Evolutionary conservation across 2,113 vertebrate genomes (phyloP).

Genomic region (Sakesphorus luctuosus): DNA sequence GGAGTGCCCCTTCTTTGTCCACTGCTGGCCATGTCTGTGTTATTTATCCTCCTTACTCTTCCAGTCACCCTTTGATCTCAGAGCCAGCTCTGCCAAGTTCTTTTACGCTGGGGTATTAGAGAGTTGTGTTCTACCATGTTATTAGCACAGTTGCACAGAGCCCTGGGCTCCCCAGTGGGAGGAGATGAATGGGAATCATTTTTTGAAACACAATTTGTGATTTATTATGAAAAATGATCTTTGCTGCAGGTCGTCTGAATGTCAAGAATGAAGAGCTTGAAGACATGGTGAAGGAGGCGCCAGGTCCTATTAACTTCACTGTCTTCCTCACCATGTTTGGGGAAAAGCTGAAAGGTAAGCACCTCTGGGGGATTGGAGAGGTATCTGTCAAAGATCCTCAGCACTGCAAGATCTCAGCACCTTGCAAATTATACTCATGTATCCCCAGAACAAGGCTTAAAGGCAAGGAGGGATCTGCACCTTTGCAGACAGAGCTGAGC

Average conservation of each 20-base stretch:
- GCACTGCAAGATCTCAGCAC: conserved; percentile 51
- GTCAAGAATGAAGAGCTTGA: conserved; percentile 91
- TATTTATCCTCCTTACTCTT: conserved; percentile 6
- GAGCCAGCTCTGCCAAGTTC: conserved; percentile 29
- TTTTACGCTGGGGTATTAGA: neutral
- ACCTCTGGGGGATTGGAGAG: conserved; percentile 58
- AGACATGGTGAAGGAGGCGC: conserved; percentile 88
- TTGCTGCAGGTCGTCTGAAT: conserved; percentile 83
- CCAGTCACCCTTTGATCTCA: conserved; percentile 49
- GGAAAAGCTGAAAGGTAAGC: conserved; percentile 91
- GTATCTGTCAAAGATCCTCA: conserved; percentile 58
- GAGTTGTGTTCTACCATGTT: conserved; percentile 38
- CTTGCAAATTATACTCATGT: conserved; percentile 36
- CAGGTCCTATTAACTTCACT: conserved; percentile 90
- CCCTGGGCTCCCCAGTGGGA: conserved; percentile 48
- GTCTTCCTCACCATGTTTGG: conserved; percentile 91
- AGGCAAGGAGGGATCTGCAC: conserved; percentile 53
- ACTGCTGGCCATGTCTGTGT: neutral
- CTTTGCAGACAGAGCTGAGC: conserved; percentile 32
- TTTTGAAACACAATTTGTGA: conserved; percentile 56
- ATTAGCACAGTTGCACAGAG: conserved; percentile 52
- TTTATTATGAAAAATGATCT: conserved; percentile 60
- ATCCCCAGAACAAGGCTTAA: conserved; percentile 40
- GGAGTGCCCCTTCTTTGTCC: neutral
- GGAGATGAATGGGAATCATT: conserved; percentile 49